Evolutionary conservation across 2,888 invertebrate species (phyloP), one percentile per base, ranked within the genome.

Genomic region (Cordilura impudica): DNA sequence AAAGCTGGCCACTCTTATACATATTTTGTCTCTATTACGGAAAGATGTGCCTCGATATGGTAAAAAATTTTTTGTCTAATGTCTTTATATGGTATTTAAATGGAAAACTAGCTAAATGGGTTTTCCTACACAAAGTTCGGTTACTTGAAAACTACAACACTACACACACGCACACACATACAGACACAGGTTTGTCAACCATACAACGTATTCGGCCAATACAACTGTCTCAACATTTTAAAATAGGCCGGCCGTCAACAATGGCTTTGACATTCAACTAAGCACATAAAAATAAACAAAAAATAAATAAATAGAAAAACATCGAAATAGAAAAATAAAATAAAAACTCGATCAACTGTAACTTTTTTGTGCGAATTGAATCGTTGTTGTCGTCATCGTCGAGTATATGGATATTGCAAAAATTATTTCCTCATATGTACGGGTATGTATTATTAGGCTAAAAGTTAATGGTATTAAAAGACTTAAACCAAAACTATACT

Each of bases 181-280:
- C 49, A 56, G n/a, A 29, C 47, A 26, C 7, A 53, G 21, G 45
- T 47, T 49, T 45, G 47, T 18, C 49, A 18, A 26, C 5, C 12
- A 8, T 16, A 54, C n/a, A 6, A 12, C 23, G 39, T 35, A 49
- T 53, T 56, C 53, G 19, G 35, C 35, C 35, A 21, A 14, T 58
- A 60, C 69, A 53, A 67, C 49, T 54, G 70, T 39, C 61, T 63
- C 21, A 56, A 47, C 43, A 23, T 56, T 63, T 35, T 71, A 12
- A n/a, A 69, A 61, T 80, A 67, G 69, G 74, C 80, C 71, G 75
- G 70, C 77, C 74, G 80, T 72, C 74, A 72, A 49, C 65, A 80
- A 80, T 77, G 80, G 81, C 67, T 81, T 81, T 75, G 81, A 77
- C 81, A 80, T 81, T 79, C 69, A 61, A 58, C 60, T 10, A 31